Evolutionary conservation across 2,113 vertebrate genomes (phyloP).

Genomic region (Oryctolagus cuniculus): mOryCun1.1 NC_091445.1:30585001-30585500

Average conservation of each 20-base stretch:
- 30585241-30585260: background rate
- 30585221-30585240: background rate
- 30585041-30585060: background rate
- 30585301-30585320: slow-evolving; percentile 1
- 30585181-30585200: background rate
- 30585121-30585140: background rate
- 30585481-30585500: background rate
- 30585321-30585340: background rate
- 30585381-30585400: background rate
- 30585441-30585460: background rate
- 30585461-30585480: background rate
- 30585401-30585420: background rate
- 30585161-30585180: background rate
- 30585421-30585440: background rate
- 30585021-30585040: background rate
- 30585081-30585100: background rate
- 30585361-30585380: background rate
- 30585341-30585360: background rate
- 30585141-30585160: background rate
- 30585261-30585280: background rate
- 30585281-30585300: background rate
- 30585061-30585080: background rate
- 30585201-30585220: background rate
- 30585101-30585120: background rate
- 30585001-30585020: slow-evolving; percentile 30